A percentile compares a stretch with the other conserved stretches of the same genome.
phyloP scores from a whole-genome alignment of 2,888 invertebrate genomes.

The Pegoplata infirma region DNA sequence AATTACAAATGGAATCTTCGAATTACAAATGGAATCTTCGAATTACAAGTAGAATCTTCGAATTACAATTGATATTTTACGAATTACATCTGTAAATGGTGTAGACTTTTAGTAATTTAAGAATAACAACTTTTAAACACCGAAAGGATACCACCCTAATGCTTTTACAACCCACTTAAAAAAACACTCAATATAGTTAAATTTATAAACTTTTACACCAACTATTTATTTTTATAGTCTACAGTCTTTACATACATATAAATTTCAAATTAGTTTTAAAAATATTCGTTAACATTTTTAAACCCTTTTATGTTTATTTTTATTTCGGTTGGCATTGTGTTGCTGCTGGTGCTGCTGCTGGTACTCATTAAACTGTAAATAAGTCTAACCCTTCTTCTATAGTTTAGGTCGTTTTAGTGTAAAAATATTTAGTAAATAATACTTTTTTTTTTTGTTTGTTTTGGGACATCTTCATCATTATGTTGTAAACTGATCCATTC shows the following conservation, averaged over 20 bases:
- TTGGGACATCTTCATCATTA: constrained; percentile 28
- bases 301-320: constrained; percentile 43
- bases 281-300: constrained; percentile 50
- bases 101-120: too few relatives aligned
- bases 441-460: constrained; percentile 38
- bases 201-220: too few relatives aligned
- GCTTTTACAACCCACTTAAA: too few relatives aligned
- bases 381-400: constrained; percentile 34
- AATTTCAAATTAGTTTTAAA: background rate
- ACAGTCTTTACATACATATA: background rate
- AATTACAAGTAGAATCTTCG: too few relatives aligned
- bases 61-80: too few relatives aligned
- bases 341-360: constrained; percentile 12
- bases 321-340: constrained; percentile 16
- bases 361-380: constrained; percentile 32
- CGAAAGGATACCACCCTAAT: too few relatives aligned
- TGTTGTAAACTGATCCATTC: constrained; percentile 24
- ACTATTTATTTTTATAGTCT: too few relatives aligned
- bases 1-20: too few relatives aligned
- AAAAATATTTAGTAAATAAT: constrained; percentile 29
- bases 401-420: constrained; percentile 9
- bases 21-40: too few relatives aligned
- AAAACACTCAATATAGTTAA: too few relatives aligned
- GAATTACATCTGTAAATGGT: too few relatives aligned
- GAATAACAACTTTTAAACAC: too few relatives aligned